A percentile compares a stretch with the other conserved stretches of the same genome.
Conservation (phyloP, 2,888 invertebrate species). For the Eristalis pertinax region DNA sequence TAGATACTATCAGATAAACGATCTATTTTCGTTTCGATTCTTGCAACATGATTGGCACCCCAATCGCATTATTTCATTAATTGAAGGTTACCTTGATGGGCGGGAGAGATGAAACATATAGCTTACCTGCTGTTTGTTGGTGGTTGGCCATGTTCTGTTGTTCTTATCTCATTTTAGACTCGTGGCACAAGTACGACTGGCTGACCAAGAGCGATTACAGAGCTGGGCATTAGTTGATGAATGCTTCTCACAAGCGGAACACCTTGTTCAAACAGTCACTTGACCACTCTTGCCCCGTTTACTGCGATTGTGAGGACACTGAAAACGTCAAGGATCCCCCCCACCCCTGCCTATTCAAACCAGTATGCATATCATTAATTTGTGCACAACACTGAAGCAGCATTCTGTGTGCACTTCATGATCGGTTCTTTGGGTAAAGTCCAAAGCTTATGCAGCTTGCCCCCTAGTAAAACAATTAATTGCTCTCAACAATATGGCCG, state of each 20-base stretch:
- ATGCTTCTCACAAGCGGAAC: no score
- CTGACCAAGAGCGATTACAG: no score
- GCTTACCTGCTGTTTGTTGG: neutral
- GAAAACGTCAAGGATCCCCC: no score
- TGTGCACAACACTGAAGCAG: neutral
- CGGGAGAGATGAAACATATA: neutral
- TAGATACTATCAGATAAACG: constrained; percentile 54
- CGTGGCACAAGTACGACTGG: no score
- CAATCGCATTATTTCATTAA: constrained; percentile 48
- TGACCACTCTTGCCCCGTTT: no score
- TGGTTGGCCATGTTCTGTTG: no score
- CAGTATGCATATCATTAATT: neutral
- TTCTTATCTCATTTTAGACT: no score
- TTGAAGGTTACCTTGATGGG: constrained; percentile 59
- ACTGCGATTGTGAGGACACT: no score
- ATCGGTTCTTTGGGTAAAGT: neutral
- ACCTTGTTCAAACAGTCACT: no score
- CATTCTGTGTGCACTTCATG: constrained; percentile 17
- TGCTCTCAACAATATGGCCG: neutral
- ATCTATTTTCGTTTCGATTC: constrained; percentile 67
- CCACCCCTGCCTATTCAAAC: no score
- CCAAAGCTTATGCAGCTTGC: constrained; percentile 4
- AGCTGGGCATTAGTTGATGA: no score
- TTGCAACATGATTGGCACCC: constrained; percentile 69
- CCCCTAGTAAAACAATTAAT: constrained; percentile 17